Evolutionary conservation across 2,113 vertebrate genomes (phyloP).

Genomic region (Ivindomyrus marchei): DNA sequence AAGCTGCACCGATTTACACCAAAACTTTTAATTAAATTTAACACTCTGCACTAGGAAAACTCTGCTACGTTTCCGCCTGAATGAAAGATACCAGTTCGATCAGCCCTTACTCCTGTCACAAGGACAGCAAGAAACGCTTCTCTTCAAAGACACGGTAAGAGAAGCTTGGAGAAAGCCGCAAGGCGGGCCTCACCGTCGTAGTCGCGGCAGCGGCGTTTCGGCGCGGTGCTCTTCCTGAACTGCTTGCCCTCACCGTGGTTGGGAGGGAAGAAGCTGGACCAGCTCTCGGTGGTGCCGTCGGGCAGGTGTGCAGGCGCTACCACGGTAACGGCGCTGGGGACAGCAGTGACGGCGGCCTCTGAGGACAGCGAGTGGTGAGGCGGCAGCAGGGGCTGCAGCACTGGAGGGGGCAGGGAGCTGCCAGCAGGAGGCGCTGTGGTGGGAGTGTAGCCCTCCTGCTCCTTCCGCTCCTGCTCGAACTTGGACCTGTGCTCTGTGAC

Average conservation of each 20-base stretch:
- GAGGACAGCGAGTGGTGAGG: constrained; percentile 63
- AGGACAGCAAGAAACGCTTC: neutral
- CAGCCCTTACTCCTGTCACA: neutral
- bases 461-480: constrained; percentile 72
- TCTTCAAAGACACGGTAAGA: neutral
- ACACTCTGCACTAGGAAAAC: neutral
- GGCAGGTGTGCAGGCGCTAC: constrained; percentile 83
- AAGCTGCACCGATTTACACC: neutral
- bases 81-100: neutral
- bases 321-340: constrained; percentile 74
- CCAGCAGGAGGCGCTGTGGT: constrained; percentile 35
- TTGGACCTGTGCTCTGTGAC: constrained; percentile 63
- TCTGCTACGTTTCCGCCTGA: neutral
- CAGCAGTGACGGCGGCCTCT: constrained; percentile 68
- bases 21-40: neutral
- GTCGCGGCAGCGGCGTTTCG: constrained; percentile 91
- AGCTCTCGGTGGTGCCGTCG: constrained; percentile 92
- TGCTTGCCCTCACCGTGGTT: constrained; percentile 78
- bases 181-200: constrained; percentile 77
- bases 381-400: constrained; percentile 51
- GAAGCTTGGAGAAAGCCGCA: neutral
- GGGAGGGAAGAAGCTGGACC: constrained; percentile 80
- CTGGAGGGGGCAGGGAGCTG: constrained; percentile 44
- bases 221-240: constrained; percentile 69
- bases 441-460: constrained; percentile 73